Evolutionary conservation across 30 jellyfish, hydroid and myxozoan species (phyloP), one percentile per base, ranked within the genome.

Genomic region (Hydra vulgaris): DNA sequence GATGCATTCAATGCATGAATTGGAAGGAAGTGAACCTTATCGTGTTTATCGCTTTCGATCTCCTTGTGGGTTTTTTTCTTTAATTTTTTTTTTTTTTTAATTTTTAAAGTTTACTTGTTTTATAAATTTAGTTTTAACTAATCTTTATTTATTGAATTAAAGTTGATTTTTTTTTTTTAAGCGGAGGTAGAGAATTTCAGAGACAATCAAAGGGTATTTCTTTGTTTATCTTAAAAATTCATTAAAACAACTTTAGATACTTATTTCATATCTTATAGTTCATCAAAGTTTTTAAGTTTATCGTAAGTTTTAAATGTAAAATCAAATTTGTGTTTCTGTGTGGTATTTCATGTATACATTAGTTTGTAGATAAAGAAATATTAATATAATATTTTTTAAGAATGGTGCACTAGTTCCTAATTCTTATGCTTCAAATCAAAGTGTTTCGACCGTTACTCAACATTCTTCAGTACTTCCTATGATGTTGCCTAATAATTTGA

Each of bases 11-110:
- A 15, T 74, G 74, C 86, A 86, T 71, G 86, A 76, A 82, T 56
- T 86, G 74, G 97, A 90, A 25, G 97, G 97, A 5, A 89, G 86
- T 26, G 95, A 86, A 27, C 97, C 97, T 4, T 90, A 73, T 74
- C 85, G 97, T 1, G 97, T 90, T 22, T 90, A 90, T 79, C 72
- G 95, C n/a, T 86, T 90, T 67, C 80, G 89, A 72, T 54, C 97
- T 24, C 90, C 78, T 76, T 91, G 97, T 89, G 40, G 18, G 85
- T 24, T 20, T 40, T 40, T 40, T n/a, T n/a, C n/a, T n/a, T n/a
- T n/a, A n/a, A n/a, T n/a, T n/a, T n/a, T n/a, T n/a, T n/a, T n/a
- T n/a, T n/a, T n/a, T n/a, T n/a, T n/a, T n/a, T n/a, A n/a, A n/a
- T n/a, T n/a, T n/a, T n/a, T n/a, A n/a, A n/a, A n/a, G n/a, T n/a